These are phyloP conservation scores for Oncorhynchus gorbuscha DNA, from an alignment of 2,113 vertebrate genomes.

Conservation along the genomic window DNA sequence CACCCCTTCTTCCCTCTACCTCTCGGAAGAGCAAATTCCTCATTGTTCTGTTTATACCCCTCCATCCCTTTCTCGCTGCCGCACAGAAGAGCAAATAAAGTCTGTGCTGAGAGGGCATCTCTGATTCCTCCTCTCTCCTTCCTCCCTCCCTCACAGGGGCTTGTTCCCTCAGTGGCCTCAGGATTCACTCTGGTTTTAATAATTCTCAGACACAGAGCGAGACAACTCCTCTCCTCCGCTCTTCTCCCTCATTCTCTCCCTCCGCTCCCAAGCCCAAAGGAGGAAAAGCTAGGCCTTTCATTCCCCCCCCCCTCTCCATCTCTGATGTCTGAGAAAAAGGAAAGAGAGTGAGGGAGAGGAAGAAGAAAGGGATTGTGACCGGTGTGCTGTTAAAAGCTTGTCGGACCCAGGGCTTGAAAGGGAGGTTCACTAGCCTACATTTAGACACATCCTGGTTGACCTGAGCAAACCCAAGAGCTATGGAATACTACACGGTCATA, in stretches of 20 bases:
- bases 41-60: conserved; percentile 8
- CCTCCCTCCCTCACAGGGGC: conserved; percentile 37
- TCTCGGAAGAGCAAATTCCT: conserved; percentile 44
- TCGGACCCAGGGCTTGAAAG: conserved; percentile 41
- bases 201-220: conserved; percentile 47
- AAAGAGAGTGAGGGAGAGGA: conserved; percentile 32
- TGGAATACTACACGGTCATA: background rate
- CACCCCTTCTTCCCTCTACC: too few relatives aligned
- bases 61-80: background rate
- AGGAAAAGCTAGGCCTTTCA: conserved; percentile 56
- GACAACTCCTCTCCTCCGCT: conserved; percentile 53
- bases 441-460: background rate
- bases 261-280: conserved; percentile 61
- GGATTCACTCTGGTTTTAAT: conserved; percentile 72
- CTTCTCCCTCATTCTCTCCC: conserved; percentile 52
- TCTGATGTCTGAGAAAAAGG: conserved; percentile 57
- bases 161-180: conserved; percentile 55
- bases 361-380: conserved; percentile 52
- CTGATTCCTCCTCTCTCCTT: background rate
- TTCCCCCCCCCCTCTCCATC: conserved; percentile 41
- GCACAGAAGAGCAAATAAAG: background rate
- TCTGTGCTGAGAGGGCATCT: background rate
- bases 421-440: conserved; percentile 12
- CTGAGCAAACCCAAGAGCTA: background rate
- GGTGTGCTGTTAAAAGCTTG: conserved; percentile 52